A percentile compares a stretch with the other conserved stretches of the same genome.
Evolutionary conservation across 2,113 vertebrate species (phyloP).

Genomic region (Scartelaos histophorus): DNA sequence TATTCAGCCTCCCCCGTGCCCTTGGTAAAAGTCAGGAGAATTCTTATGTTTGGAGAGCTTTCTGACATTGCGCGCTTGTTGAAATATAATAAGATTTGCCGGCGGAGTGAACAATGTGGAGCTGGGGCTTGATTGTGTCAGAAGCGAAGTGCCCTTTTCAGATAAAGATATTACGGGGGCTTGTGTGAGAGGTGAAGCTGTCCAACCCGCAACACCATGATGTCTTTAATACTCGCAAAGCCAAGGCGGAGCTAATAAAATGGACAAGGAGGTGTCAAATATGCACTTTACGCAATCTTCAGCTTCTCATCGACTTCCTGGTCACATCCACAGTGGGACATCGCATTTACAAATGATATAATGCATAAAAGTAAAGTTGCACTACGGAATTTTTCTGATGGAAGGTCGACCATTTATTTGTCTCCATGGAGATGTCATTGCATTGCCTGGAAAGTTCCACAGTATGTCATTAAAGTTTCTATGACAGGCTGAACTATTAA

Average conservation of each 20-base stretch:
- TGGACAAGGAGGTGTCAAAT: slow-evolving; percentile 21
- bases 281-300: not conserved
- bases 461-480: no score
- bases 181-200: slow-evolving; percentile 14
- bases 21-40: slow-evolving; percentile 12
- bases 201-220: not conserved
- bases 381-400: no score
- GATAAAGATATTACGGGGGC: slow-evolving; percentile 12
- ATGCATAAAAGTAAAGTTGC: no score
- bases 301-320: not conserved
- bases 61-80: slow-evolving; percentile 19
- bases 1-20: not conserved
- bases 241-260: slow-evolving; percentile 8
- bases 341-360: no score
- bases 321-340: no score
- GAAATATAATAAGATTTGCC: slow-evolving; percentile 28
- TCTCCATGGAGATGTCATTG: no score
- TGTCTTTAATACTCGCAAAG: not conserved
- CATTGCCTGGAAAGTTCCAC: no score
- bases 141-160: slow-evolving; percentile 23
- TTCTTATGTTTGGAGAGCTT: slow-evolving; percentile 8
- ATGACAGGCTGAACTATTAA: no score
- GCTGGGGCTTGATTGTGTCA: slow-evolving; percentile 21
- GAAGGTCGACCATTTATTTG: no score
- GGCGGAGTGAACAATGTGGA: slow-evolving; percentile 14